These are phyloP conservation scores for Bombus polaris DNA, from an alignment of 1,140 invertebrate genomes.

Conservation along the genomic window DNA sequence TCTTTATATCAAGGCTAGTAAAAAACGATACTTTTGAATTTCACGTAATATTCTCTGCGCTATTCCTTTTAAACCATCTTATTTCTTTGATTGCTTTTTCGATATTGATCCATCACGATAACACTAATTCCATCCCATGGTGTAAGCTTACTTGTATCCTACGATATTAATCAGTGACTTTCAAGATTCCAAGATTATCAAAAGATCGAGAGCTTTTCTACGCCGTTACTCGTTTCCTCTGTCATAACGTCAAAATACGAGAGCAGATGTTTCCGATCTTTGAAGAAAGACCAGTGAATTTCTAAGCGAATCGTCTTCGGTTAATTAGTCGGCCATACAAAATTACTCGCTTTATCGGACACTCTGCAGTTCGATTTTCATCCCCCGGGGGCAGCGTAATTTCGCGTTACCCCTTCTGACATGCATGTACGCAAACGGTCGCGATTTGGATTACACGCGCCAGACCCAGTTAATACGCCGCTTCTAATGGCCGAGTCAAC, in stretches of 20 bases:
- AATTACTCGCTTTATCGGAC: background rate
- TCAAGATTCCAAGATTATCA: too few species aligned
- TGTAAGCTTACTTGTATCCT: background rate
- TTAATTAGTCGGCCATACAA: background rate
- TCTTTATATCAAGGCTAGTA: too few species aligned
- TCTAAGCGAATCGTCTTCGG: background rate
- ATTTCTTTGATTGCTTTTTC: background rate
- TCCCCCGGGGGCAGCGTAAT: background rate
- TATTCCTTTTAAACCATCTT: too few species aligned
- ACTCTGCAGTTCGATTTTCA: background rate
- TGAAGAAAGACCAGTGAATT: background rate
- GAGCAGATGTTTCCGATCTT: too few species aligned
- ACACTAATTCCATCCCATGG: background rate
- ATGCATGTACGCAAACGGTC: constrained; percentile 27
- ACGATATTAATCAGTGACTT: too few species aligned
- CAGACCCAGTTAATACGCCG: constrained; percentile 40
- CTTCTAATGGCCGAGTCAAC: constrained; percentile 39
- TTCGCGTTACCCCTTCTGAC: constrained; percentile 22
- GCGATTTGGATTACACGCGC: constrained; percentile 33
- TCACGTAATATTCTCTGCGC: too few species aligned
- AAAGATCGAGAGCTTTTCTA: too few species aligned
- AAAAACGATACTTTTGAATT: too few species aligned
- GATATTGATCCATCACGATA: background rate
- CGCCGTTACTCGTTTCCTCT: too few species aligned
- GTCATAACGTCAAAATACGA: too few species aligned